Evolutionary conservation across 2,888 invertebrate genomes (phyloP).

Genomic region (Sclerodermus sp.): DNA sequence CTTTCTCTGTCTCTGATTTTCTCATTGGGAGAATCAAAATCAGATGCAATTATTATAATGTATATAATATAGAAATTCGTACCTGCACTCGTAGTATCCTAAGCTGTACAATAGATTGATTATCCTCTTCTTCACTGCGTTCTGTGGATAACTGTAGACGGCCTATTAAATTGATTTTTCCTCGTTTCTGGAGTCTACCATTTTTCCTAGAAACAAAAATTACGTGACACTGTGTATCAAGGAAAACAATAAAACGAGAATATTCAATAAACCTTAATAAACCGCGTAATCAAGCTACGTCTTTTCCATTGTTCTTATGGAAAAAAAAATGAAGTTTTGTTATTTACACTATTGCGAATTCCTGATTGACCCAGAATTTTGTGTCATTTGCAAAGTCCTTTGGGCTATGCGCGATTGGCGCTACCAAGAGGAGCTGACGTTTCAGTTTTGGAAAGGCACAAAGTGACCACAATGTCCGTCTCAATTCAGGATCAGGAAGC

Average conservation of each 20-base stretch:
- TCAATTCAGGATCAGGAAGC: conserved; percentile 90
- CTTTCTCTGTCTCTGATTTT: conserved; percentile 40
- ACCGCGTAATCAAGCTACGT: neutral
- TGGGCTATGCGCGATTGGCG: conserved; percentile 79
- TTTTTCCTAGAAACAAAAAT: conserved; percentile 78
- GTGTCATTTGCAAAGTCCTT: conserved; percentile 94
- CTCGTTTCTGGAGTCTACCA: conserved; percentile 90
- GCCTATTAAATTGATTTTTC: conserved; percentile 95
- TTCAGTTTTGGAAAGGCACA: conserved; percentile 96
- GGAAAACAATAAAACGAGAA: conserved; percentile 8
- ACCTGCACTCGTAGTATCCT: conserved; percentile 84
- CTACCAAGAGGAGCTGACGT: conserved; percentile 83
- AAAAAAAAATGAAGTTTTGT: neutral
- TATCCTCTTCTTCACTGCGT: conserved; percentile 94
- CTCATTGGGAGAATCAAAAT: no score
- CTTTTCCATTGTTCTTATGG: neutral
- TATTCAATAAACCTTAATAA: neutral
- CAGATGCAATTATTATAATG: no score
- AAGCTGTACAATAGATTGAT: conserved; percentile 96
- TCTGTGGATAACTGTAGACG: conserved; percentile 94
- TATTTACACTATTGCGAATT: conserved; percentile 79
- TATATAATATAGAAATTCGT: no score
- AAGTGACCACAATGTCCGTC: conserved; percentile 93
- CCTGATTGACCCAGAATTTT: conserved; percentile 95
- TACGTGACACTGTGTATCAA: no score